Base-by-base conservation (phyloP, 1,140 invertebrate genomes). In the Lysiphlebus fabarum region DNA sequence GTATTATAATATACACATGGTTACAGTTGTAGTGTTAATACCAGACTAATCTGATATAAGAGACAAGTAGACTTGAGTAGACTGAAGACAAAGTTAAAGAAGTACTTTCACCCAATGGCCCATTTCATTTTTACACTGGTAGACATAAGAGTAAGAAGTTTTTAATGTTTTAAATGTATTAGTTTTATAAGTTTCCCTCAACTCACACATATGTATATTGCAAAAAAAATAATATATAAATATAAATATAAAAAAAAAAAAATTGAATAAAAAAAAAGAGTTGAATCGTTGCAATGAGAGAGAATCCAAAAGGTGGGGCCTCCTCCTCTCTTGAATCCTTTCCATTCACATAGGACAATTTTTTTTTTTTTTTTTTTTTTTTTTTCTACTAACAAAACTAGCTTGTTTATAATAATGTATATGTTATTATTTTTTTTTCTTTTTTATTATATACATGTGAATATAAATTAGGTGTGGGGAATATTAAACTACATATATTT, bases 31-130 rank as follows among this genome's bases (percentile, higher is more conserved):
- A 56, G 8, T 56, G 54, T 43, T 44, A 17, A 44, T 34, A 12
- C n/a, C 64, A 63, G 61, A 71, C 70, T 71, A 70, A 68, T 68
- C 67, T 68, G 63, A 69, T 71, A 70, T 71, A 72, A 73, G 66
- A 70, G 63, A 64, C 69, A 62, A 56, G 59, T 53, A 42, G 56
- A 48, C 54, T 55, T 67, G 61, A 56, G 59, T 53, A 42, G 56
- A 48, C 54, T 55, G 44, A 12, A 60, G 58, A 38, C 41, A 34
- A 14, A 47, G 58, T 41, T 40, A 58, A 61, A 66, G 68, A 54
- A 70, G 68, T 74, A 79, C 77, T 79, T 79, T 79, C 77, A 79
- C 76, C 74, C 77, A 79, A 78, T 78, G 77, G 75, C 77, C 76
- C 76, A 77, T 79, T 79, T 79, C 75, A 79, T 79, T 78, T 79